Evolutionary conservation across 2,797 vertebrate genomes (phyloP).

Genomic region (Micropoecilia bifurca): DNA sequence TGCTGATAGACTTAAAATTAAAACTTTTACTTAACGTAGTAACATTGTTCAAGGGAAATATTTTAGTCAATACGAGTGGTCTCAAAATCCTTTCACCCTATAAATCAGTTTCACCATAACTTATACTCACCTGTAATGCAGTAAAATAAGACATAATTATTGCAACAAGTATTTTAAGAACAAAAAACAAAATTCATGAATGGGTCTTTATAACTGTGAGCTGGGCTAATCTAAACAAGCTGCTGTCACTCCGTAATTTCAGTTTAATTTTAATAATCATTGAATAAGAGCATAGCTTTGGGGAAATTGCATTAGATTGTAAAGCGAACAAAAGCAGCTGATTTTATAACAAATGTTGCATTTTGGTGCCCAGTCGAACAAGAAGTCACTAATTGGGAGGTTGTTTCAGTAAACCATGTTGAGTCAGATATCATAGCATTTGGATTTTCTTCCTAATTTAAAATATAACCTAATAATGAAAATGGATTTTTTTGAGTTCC

Average conservation of each 20-base stretch:
- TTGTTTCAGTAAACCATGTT: too few relatives aligned
- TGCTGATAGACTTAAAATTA: slow-evolving; percentile 30
- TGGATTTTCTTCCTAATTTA: not conserved
- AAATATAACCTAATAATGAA: not conserved
- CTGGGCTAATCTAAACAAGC: not conserved
- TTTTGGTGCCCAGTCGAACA: too few relatives aligned
- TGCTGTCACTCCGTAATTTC: not conserved
- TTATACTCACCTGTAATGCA: slow-evolving; percentile 17
- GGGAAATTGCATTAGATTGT: not conserved
- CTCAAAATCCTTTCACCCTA: slow-evolving; percentile 14
- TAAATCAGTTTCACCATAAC: slow-evolving; percentile 28
- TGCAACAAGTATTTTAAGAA: not conserved
- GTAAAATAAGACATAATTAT: not conserved
- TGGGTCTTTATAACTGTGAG: not conserved
- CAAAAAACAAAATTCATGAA: not conserved
- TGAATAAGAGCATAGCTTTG: not conserved
- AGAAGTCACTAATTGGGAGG: too few relatives aligned
- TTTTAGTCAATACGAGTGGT: slow-evolving; percentile 22
- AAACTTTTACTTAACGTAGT: slow-evolving; percentile 19
- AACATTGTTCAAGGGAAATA: slow-evolving; percentile 15
- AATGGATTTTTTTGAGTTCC: not conserved
- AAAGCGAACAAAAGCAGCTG: too few relatives aligned
- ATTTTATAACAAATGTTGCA: too few relatives aligned
- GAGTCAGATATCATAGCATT: too few relatives aligned
- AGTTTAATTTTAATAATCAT: not conserved